Evolutionary conservation across 92 coral and sea anemone genomes (phyloP), one percentile per base, ranked within the genome.

Genomic region (Palythoa grandiflora): DNA sequence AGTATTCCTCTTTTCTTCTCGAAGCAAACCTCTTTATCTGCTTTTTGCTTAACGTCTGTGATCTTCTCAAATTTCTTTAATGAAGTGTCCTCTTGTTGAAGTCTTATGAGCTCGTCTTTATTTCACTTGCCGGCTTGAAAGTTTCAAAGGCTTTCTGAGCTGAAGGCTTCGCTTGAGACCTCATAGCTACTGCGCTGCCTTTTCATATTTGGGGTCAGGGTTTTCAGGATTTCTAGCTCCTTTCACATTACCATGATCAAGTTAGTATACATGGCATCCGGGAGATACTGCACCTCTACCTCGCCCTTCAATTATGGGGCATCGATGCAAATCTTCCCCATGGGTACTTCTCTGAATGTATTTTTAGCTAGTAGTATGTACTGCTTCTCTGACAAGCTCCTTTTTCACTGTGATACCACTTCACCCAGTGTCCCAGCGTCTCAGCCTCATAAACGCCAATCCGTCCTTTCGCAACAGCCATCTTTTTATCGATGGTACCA

Each of bases 141-240:
- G 75, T 71, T 71, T 71, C 75, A 66, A 66, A 66, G 13, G 38
- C 14, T 66, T 66, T 28, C 35, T 66, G 35, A 38, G 72, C 19
- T 66, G 35, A 7, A 19, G 59, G 47, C 59, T 37, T 8, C 1
- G 79, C 53, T 75, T 75, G 79, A 28, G 28, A 38, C 37, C 59
- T 75, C 12, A 54, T 75, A n/a, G 1, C 1, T 8, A 75, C 51
- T 0, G 55, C 51, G 16, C 79, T 11, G 13, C 79, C 79, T 75
- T 75, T 75, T 75, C 35, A 53, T 54, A 75, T 38, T 75, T 38
- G 1, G 53, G 79, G 55, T 75, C 79, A 28, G 79, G 79, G 13
- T 75, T 75, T 75, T 54, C 79, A 28, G 79, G 79, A 28, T 75
- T 54, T 75, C 79, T 75, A 38, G 55, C 79, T 75, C 79, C 59